Conservation (phyloP, 1,140 invertebrate species). For the Conopomorpha cramerella region DNA sequence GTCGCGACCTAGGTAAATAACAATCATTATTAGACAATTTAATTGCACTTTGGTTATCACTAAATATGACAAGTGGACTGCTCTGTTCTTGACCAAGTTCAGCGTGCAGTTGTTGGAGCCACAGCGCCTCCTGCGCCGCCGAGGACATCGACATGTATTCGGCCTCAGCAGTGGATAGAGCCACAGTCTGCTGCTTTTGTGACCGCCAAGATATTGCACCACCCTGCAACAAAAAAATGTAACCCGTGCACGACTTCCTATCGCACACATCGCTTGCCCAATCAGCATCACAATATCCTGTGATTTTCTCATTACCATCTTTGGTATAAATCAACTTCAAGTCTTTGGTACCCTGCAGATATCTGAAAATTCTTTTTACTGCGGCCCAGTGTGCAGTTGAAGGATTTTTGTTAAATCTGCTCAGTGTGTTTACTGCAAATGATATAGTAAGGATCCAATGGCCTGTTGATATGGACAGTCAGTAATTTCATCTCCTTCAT, state of each 20-base stretch:
- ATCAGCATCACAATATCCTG: constrained; percentile 13
- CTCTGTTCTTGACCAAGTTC: constrained; percentile 4
- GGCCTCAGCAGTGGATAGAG: constrained; percentile 9
- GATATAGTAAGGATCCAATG: constrained; percentile 15
- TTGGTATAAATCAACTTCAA: constrained; percentile 8
- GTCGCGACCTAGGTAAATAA: too few relatives aligned
- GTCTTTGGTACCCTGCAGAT: constrained; percentile 12
- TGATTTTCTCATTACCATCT: constrained; percentile 8
- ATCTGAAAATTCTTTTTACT: constrained; percentile 14
- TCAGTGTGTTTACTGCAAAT: constrained; percentile 14
- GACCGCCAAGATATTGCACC: constrained; percentile 8
- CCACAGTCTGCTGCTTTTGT: constrained; percentile 7
- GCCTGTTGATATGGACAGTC: constrained; percentile 12
- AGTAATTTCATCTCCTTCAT: constrained; percentile 2
- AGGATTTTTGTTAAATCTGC: constrained; percentile 12
- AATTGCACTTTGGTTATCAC: too few relatives aligned
- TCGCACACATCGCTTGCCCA: constrained; percentile 7
- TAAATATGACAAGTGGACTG: constrained; percentile 4
- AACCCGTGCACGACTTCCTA: constrained; percentile 9
- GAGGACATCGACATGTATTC: constrained; percentile 9
- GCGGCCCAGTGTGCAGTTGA: constrained; percentile 11
- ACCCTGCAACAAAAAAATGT: constrained; percentile 10
- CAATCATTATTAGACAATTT: too few relatives aligned
- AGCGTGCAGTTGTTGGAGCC: constrained; percentile 4
- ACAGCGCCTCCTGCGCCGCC: constrained; percentile 8